Evolutionary conservation across 2,113 vertebrate genomes (phyloP), one percentile per base, ranked within the genome.

Genomic region (Penelope pileata): DNA sequence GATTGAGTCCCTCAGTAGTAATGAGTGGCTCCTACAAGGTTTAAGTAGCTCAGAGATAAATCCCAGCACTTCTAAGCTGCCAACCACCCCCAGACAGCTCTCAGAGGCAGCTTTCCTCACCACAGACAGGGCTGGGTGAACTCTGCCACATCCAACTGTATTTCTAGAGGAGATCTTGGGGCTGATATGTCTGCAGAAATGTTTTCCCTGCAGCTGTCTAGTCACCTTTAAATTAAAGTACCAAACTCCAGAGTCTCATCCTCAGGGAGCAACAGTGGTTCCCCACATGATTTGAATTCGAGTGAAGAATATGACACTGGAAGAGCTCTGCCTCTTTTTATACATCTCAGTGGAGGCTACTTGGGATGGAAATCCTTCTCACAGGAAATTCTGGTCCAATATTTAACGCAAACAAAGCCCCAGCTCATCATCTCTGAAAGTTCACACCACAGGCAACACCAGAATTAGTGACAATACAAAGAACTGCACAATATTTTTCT

Each of bases 31-130:
- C 56, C 82, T 85, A 48, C 42, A 67, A 47, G 43, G 59, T 88
- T 88, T 93, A 93, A 94, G 94, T 68, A 93, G 80, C 94, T 94
- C 88, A 50, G 79, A 74, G 78, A 87, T 62, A 96, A 96, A 93
- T 77, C 90, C 86, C 17, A 24, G 63, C 68, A 47, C 68, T 83
- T 38, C 66, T 94, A 85, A 94, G 75, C 90, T 68, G 75, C 78
- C 74, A 90, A 9, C 74, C 30, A 67, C 77, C 60, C 93, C 86
- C 77, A 60, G 16, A 45, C 60, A 86, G 67, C 3, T 77, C 40
- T 72, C 64, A 56, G 59, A 94, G 43, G 76, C 60, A 90, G 86
- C 60, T 81, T 75, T 40, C 74, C 32, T 90, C 90, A n/a, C 87
- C 40, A 64, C 17, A 8, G 80, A 75, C 51, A 43, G 12, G 0